Conservation (phyloP, 2,113 vertebrate genomes). For the Strix uralensis region DNA sequence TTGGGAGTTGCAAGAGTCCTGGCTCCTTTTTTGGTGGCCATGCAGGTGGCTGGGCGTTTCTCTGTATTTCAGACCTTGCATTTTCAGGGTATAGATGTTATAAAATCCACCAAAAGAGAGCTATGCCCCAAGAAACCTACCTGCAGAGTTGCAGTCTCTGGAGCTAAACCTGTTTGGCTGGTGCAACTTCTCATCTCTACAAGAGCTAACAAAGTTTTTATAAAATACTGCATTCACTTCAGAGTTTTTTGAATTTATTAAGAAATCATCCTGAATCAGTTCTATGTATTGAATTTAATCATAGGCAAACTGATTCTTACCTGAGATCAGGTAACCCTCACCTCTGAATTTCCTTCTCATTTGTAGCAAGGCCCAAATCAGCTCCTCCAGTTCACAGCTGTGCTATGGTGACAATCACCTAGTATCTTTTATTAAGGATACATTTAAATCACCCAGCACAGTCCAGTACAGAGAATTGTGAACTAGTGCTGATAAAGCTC, state of each 20-base stretch:
- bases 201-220: neutral
- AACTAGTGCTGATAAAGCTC: neutral
- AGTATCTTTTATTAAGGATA: neutral
- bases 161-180: neutral
- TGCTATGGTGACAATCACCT: neutral
- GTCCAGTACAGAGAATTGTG: neutral
- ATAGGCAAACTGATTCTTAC: neutral
- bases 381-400: neutral
- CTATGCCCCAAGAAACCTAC: neutral
- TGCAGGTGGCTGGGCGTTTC: neutral
- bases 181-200: neutral
- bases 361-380: neutral
- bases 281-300: neutral
- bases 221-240: neutral
- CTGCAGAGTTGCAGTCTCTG: neutral
- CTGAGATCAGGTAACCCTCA: neutral
- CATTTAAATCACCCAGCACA: neutral
- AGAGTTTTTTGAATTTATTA: neutral
- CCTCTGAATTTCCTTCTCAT: neutral
- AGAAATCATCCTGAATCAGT: neutral
- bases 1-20: neutral
- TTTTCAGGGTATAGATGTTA: neutral
- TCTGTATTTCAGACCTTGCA: neutral
- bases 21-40: neutral
- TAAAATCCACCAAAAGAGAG: neutral